Evolutionary conservation across 2,888 invertebrate genomes (phyloP), one percentile per base, ranked within the genome.

Genomic region (Mesorhabditis belari): DNA sequence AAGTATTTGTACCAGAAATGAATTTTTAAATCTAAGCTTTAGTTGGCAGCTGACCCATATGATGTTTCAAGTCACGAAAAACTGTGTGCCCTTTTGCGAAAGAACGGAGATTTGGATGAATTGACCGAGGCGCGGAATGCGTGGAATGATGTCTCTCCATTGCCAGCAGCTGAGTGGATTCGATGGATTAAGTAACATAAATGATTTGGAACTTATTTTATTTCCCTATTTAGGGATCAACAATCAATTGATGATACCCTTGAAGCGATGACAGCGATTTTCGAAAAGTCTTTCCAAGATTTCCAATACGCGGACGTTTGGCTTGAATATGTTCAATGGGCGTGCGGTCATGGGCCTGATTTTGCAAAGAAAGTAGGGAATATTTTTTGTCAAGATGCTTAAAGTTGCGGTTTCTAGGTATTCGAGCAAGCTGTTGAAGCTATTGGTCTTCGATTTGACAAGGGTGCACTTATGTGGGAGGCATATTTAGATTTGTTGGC

Each of bases 141-240:
- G 28, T 53, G 57, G 9, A 53, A 61, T 21, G 35, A 58, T 25
- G 58, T 56, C 58, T 57, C 56, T 3, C 63, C 71, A 2, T 55
- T 71, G 6, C 63, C 51, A 19, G 49, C 55, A 5, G 55, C 58
- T 9, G 63, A 65, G 52, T 71, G 67, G 66, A 35, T 60, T 24
- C 5, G 56, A 21, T 71, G 71, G 71, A 66, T 69, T 44, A 57
- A 62, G 70, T 70, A 19, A 62, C n/a, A n/a, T n/a, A n/a, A n/a
- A n/a, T n/a, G n/a, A n/a, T n/a, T n/a, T n/a, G n/a, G n/a, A n/a
- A n/a, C 44, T 35, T 35, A 35, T 35, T 35, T 35, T n/a, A n/a
- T n/a, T 35, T 35, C 44, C 44, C n/a, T 35, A 17, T 35, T 49
- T 51, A 66, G 62, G 57, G 61, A 62, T 24, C 19, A 35, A 6